Conservation (phyloP, 2,113 vertebrate genomes). For the Pardalotus punctatus region DNA sequence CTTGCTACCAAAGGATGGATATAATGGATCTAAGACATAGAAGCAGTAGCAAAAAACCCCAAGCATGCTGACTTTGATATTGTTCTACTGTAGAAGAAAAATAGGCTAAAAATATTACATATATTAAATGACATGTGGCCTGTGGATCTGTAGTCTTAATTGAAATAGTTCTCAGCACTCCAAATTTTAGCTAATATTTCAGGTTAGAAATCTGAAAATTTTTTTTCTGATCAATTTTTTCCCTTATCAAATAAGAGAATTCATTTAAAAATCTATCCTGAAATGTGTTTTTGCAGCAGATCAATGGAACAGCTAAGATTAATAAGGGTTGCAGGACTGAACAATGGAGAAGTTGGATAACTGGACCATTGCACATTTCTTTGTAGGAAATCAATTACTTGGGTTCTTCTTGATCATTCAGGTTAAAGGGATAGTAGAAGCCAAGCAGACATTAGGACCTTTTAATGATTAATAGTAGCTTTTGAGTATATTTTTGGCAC, state of each 20-base stretch:
- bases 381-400: conserved; percentile 37
- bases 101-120: background rate
- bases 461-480: conserved; percentile 22
- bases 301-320: background rate
- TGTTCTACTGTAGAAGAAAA: background rate
- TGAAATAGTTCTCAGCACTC: background rate
- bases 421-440: conserved; percentile 29
- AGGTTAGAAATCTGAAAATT: background rate
- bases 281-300: background rate
- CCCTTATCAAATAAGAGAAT: background rate
- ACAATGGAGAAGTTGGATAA: background rate
- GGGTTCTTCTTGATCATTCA: conserved; percentile 24
- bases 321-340: background rate
- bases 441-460: background rate
- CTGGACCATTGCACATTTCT: conserved; percentile 12
- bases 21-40: background rate
- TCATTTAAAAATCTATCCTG: background rate
- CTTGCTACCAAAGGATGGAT: background rate
- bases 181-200: background rate
- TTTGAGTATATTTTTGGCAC: conserved; percentile 18
- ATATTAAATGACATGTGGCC: background rate
- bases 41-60: background rate
- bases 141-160: background rate
- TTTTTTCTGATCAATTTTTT: background rate
- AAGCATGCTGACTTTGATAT: background rate